Percentiles rank a stretch among this genome's conserved stretches.
phyloP scores from a whole-genome alignment of 2,797 vertebrate species.

The Gouania willdenowi region DNA sequence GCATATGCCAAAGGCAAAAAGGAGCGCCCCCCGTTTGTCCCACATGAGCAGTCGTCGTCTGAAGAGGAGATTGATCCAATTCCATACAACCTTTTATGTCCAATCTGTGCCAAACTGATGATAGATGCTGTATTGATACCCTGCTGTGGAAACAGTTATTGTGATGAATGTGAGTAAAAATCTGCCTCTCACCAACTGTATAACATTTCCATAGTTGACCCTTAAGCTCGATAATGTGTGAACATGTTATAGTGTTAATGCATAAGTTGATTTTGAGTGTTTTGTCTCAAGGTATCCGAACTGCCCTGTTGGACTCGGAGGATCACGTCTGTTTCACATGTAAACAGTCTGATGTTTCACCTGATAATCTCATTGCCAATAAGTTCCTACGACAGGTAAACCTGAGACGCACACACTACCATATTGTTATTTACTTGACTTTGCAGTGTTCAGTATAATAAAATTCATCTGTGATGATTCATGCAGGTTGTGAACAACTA shows the following conservation, averaged over 20 bases:
- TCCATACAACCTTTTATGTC: conserved; percentile 93
- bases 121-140: conserved; percentile 95
- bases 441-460: neutral
- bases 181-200: neutral
- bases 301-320: conserved; percentile 89
- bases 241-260: no score
- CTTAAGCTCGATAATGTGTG: no score
- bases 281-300: conserved; percentile 85
- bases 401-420: no score
- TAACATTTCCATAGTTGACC: neutral
- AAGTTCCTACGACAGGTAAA: conserved; percentile 96
- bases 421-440: no score
- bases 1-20: conserved; percentile 98
- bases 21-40: conserved; percentile 95
- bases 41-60: conserved; percentile 89
- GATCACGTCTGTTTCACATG: conserved; percentile 93
- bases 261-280: no score
- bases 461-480: neutral
- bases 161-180: conserved; percentile 93
- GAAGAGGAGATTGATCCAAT: conserved; percentile 94
- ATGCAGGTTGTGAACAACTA: conserved; percentile 96
- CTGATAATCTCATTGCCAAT: conserved; percentile 96
- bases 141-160: conserved; percentile 98
- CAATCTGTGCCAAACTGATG: conserved; percentile 98
- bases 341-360: conserved; percentile 93